Evolutionary conservation across 2,113 vertebrate genomes (phyloP).

Genomic region (Gopherus flavomarginatus): DNA sequence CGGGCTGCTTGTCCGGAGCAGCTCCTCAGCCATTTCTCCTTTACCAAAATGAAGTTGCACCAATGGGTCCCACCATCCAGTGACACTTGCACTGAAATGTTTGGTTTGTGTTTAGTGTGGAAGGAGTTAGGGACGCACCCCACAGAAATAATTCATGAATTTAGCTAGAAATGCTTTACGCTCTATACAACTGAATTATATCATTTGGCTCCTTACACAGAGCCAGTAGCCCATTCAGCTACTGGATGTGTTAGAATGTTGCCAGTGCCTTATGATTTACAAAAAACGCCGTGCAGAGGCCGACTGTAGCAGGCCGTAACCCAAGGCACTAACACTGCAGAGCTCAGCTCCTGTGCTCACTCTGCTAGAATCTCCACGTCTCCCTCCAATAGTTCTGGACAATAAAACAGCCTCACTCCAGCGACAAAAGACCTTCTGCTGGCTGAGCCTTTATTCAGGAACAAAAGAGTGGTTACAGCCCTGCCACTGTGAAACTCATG

Average conservation of each 20-base stretch:
- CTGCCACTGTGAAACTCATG: background rate
- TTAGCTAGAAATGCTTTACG: background rate
- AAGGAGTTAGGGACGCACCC: background rate
- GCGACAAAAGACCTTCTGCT: background rate
- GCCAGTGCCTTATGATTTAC: background rate
- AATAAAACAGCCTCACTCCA: background rate
- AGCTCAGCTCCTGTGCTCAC: fast-evolving
- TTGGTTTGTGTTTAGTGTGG: background rate
- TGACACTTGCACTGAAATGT: background rate
- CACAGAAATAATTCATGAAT: background rate
- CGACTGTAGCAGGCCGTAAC: background rate
- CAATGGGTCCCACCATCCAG: background rate
- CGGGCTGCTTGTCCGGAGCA: conserved; percentile 16
- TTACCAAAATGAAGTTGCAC: fast-evolving
- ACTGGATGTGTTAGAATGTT: background rate
- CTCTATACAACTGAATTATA: background rate
- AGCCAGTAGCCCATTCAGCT: background rate
- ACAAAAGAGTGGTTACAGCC: background rate
- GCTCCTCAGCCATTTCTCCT: conserved; percentile 28
- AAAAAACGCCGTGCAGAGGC: background rate
- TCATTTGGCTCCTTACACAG: background rate
- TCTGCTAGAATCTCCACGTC: background rate
- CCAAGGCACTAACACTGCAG: fast-evolving
- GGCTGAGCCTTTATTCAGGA: background rate
- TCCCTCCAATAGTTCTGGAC: background rate